Base-by-base conservation (phyloP, 2,888 invertebrate species). In the Aphodius granarius region DNA sequence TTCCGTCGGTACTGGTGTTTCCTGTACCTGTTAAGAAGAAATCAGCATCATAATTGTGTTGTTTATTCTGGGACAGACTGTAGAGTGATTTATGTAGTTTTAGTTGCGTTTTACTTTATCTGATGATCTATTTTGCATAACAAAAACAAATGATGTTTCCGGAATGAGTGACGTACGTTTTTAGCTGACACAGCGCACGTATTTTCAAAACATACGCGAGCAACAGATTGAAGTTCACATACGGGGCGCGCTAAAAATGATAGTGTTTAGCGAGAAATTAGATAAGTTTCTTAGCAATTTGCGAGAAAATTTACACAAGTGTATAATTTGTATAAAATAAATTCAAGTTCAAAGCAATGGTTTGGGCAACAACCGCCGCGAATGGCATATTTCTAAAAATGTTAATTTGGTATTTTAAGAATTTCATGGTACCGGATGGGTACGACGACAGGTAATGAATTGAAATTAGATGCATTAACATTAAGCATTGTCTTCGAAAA, bases 1-100 rank as follows among this genome's bases (percentile, higher is more conserved):
- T 95, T 73, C 97, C 97, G 88, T 98, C 98, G 66, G 94, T 94
- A 81, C 94, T 95, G n/a, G 98, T 97, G 87, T 98, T 98, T 66
- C 98, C 98, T 63, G 98, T 97, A 81, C 97, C 97, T 96, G 86
- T 20, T 86, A 88, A 77, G 72, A 81, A 80, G 78, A 73, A 70
- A 23, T 43, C 1, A 9, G n/a, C n/a, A n/a, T 2, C 1, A 43
- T 2, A 9, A 43, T 43, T 43, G 43, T 2, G 43, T 43, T 43
- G 43, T 43, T 43, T 43, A 43, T 43, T 43, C 13, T 43, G 0
- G 43, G 43, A 43, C 43, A 43, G 43, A 9, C 43, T 43, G 13
- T 43, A 43, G 4, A 23, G 4, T 43, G 6, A 9, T 43, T 43
- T 43, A 0, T 9, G 6, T 43, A 43, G 2, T 13, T 3, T n/a